A percentile compares a stretch with the other conserved stretches of the same genome.
phyloP scores from a whole-genome alignment of 2,797 vertebrate species.

The Rhinoraja longicauda region DNA sequence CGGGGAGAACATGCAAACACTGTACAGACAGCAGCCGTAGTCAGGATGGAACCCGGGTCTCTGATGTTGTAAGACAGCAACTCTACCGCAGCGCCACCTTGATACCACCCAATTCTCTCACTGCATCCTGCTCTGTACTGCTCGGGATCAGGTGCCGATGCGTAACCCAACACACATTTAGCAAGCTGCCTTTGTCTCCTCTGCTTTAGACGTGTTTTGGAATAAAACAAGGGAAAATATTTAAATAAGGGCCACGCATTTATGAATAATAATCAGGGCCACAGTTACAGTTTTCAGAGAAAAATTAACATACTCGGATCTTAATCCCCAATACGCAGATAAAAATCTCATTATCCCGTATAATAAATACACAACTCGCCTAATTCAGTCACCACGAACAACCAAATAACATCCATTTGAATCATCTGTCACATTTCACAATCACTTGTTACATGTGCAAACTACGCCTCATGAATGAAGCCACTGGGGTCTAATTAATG shows the following conservation, averaged over 20 bases:
- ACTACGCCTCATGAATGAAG: background rate
- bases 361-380: conserved; percentile 21
- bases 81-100: too few relatives aligned
- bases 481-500: conserved; percentile 7
- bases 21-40: too few relatives aligned
- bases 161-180: background rate
- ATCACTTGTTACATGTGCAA: conserved; percentile 24
- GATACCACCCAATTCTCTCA: background rate
- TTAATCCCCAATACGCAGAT: conserved; percentile 9
- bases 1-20: too few relatives aligned
- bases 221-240: background rate
- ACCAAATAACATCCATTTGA: conserved; percentile 15
- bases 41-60: too few relatives aligned
- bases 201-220: background rate
- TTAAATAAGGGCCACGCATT: conserved; percentile 9
- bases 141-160: background rate
- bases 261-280: conserved; percentile 30
- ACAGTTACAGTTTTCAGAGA: background rate
- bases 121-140: background rate
- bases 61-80: too few relatives aligned
- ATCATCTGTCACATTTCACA: conserved; percentile 16
- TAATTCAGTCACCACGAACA: conserved; percentile 12
- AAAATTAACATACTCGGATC: background rate
- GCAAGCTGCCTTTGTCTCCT: background rate
- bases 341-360: conserved; percentile 30